Percentiles rank a stretch among this genome's conserved stretches.
These are phyloP conservation scores for Campaea margaritaria DNA, from an alignment of 2,888 invertebrate genomes.

Conservation along the genomic window DNA sequence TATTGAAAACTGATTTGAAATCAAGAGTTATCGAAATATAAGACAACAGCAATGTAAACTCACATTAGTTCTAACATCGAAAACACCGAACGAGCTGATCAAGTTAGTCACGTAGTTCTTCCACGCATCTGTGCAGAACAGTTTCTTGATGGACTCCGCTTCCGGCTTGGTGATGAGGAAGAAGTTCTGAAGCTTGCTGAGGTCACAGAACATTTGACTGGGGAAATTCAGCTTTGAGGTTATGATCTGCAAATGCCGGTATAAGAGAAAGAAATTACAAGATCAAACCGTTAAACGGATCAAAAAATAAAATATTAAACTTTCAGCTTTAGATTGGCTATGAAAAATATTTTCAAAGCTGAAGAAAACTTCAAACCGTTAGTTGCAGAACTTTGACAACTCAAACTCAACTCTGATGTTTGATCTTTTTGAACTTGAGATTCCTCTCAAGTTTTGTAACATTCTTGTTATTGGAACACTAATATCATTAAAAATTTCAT, in stretches of 20 bases:
- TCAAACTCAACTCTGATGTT: too few relatives aligned
- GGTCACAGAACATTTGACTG: conserved; percentile 76
- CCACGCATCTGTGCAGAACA: conserved; percentile 72
- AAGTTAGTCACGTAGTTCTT: conserved; percentile 71
- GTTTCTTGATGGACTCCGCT: conserved; percentile 56
- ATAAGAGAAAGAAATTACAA: too few relatives aligned
- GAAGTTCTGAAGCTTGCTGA: conserved; percentile 63
- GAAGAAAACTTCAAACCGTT: too few relatives aligned
- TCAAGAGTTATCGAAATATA: neutral
- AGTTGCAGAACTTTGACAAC: too few relatives aligned
- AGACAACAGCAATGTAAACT: conserved; percentile 43
- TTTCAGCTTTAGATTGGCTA: too few relatives aligned
- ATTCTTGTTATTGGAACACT: neutral
- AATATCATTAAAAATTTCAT: neutral
- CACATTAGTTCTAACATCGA: conserved; percentile 72
- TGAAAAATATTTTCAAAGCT: too few relatives aligned
- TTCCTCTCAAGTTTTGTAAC: neutral
- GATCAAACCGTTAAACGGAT: too few relatives aligned
- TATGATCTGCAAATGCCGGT: conserved; percentile 58
- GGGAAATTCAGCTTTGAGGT: conserved; percentile 70
- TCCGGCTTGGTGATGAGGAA: conserved; percentile 61
- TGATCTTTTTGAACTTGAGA: too few relatives aligned
- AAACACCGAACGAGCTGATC: conserved; percentile 70
- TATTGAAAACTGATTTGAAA: too few relatives aligned
- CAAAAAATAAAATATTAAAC: too few relatives aligned